Evolutionary conservation across 1,140 invertebrate genomes (phyloP).

Genomic region (Ctenoplectra terminalis): DNA sequence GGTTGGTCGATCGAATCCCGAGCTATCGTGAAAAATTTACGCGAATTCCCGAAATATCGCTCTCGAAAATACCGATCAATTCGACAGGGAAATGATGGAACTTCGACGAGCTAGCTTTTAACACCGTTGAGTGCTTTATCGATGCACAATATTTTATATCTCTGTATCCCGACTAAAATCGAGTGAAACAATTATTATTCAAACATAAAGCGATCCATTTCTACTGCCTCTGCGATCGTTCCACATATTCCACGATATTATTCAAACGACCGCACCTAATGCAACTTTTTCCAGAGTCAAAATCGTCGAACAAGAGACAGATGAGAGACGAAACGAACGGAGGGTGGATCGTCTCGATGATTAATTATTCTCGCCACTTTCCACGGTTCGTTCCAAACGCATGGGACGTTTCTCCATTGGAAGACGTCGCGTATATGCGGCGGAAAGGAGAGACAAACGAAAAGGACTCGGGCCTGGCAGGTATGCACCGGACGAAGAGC

Average conservation of each 20-base stretch:
- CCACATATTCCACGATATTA: neutral
- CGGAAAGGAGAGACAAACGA: conserved; percentile 3
- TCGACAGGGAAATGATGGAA: neutral
- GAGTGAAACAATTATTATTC: no score
- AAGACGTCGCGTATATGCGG: neutral
- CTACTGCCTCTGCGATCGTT: neutral
- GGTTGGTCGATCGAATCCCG: neutral
- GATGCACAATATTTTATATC: neutral
- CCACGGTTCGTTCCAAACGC: neutral
- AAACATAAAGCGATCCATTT: no score
- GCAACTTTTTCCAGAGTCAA: neutral
- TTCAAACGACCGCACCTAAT: no score
- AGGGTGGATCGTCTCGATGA: neutral
- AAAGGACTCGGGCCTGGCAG: conserved; percentile 18
- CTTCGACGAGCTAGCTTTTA: neutral
- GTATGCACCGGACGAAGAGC: conserved; percentile 45
- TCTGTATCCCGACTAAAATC: neutral
- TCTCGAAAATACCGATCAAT: neutral
- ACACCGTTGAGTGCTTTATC: neutral
- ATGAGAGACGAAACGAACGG: neutral
- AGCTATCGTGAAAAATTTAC: conserved; percentile 7
- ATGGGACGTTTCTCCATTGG: neutral
- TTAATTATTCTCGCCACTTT: conserved; percentile 35
- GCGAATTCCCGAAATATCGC: neutral
- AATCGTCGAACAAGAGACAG: neutral